phyloP scores from a whole-genome alignment of 2,888 invertebrate genomes.

The Meta bourneti region DNA sequence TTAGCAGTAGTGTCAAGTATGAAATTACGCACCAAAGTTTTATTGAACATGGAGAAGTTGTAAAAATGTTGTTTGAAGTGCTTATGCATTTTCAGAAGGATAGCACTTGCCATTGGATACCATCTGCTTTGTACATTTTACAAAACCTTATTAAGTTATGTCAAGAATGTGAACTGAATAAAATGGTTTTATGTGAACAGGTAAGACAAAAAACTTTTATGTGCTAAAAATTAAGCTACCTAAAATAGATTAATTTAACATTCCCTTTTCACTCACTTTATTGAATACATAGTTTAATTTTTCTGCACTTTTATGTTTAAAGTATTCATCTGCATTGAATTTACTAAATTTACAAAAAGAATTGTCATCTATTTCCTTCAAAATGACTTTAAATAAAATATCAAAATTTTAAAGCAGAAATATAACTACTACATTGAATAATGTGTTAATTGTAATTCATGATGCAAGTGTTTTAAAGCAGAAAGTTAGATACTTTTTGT shows the following conservation, averaged over 20 bases:
- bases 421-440: too few species aligned
- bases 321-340: too few species aligned
- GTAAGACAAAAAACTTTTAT: slow-evolving; percentile 26
- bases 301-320: too few species aligned
- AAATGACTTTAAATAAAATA: too few species aligned
- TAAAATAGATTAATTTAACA: background rate
- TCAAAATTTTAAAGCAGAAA: too few species aligned
- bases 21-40: slow-evolving; percentile 30
- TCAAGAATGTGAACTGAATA: slow-evolving; percentile 66
- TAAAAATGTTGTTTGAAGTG: slow-evolving; percentile 67
- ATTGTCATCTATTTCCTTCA: too few species aligned
- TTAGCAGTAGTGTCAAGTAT: slow-evolving; percentile 28
- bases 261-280: background rate
- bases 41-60: slow-evolving; percentile 70
- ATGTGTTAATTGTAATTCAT: too few species aligned
- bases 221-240: background rate
- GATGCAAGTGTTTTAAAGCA: too few species aligned
- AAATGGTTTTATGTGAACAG: slow-evolving; percentile 50
- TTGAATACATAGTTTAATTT: too few species aligned
- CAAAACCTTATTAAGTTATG: slow-evolving; percentile 58
- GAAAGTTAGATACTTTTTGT: too few species aligned
- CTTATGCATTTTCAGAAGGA: slow-evolving; percentile 53
- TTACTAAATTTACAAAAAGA: too few species aligned
- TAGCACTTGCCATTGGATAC: slow-evolving; percentile 23
- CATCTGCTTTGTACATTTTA: slow-evolving; percentile 55